A percentile compares a stretch with the other conserved stretches of the same genome.
phyloP scores from a whole-genome alignment of 2,113 vertebrate species.

The Motacilla tschutschensis region DNA sequence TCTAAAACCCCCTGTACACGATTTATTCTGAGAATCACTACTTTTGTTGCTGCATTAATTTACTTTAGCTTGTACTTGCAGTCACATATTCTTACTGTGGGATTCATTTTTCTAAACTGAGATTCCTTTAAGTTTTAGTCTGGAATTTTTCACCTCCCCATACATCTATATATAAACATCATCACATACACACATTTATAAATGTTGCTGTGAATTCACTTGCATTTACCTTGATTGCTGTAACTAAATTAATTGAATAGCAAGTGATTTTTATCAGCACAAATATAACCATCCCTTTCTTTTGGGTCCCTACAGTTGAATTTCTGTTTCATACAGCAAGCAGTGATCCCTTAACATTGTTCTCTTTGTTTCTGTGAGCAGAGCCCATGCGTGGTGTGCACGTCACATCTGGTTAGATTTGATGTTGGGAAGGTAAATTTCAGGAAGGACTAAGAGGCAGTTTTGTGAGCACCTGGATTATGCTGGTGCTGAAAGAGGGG shows the following conservation, averaged over 20 bases:
- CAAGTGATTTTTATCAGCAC: not conserved
- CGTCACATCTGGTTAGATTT: constrained; percentile 34
- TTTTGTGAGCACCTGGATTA: constrained; percentile 10
- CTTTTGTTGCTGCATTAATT: not conserved
- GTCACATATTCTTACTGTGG: not conserved
- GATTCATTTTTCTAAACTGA: not conserved
- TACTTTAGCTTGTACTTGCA: not conserved
- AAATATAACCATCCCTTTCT: not conserved
- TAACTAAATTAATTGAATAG: not conserved
- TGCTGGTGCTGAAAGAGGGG: not conserved
- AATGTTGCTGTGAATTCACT: not conserved
- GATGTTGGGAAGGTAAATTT: constrained; percentile 21
- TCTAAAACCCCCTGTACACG: not conserved
- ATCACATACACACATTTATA: rapidly evolving
- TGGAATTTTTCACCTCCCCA: not conserved
- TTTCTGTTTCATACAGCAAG: not conserved
- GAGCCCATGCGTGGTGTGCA: not conserved
- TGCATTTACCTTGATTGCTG: not conserved
- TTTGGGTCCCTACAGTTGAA: not conserved
- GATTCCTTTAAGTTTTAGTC: not conserved
- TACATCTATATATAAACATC: not conserved
- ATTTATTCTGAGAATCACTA: not conserved
- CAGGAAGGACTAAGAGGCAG: constrained; percentile 9
- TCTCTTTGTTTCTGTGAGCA: not conserved
- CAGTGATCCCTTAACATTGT: not conserved